Evolutionary conservation across 2,113 vertebrate species (phyloP).

Genomic region (Lasiurus cinereus): DNA sequence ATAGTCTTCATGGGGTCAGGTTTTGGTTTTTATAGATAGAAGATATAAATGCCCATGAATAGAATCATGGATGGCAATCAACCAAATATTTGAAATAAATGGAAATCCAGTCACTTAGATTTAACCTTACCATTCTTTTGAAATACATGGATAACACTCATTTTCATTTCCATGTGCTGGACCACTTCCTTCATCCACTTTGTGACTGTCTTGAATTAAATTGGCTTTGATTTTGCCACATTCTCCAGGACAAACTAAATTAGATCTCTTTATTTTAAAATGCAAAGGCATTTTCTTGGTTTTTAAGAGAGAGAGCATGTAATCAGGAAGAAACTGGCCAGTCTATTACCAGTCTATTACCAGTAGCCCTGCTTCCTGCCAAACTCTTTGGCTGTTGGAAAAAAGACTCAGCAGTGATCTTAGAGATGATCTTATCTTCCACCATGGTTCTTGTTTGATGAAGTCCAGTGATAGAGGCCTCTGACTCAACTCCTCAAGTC

Average conservation of each 20-base stretch:
- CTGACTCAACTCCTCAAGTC: neutral
- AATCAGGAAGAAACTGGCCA: neutral
- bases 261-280: slow-evolving; percentile 20
- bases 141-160: neutral
- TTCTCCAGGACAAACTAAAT: neutral
- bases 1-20: neutral
- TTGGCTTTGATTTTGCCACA: slow-evolving; percentile 16
- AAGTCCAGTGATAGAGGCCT: neutral
- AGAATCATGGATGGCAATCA: neutral
- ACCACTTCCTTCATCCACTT: neutral
- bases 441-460: neutral
- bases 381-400: neutral
- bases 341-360: neutral
- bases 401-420: neutral
- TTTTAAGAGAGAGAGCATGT: neutral
- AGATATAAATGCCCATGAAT: neutral
- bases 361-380: neutral
- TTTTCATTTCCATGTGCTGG: neutral
- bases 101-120: neutral
- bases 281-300: neutral
- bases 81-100: neutral
- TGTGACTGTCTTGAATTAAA: neutral
- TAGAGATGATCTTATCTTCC: neutral
- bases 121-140: neutral
- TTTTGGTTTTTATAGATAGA: slow-evolving; percentile 1